Base-by-base conservation (phyloP, 2,797 vertebrate species). In the Coregonus ussuriensis region DNA sequence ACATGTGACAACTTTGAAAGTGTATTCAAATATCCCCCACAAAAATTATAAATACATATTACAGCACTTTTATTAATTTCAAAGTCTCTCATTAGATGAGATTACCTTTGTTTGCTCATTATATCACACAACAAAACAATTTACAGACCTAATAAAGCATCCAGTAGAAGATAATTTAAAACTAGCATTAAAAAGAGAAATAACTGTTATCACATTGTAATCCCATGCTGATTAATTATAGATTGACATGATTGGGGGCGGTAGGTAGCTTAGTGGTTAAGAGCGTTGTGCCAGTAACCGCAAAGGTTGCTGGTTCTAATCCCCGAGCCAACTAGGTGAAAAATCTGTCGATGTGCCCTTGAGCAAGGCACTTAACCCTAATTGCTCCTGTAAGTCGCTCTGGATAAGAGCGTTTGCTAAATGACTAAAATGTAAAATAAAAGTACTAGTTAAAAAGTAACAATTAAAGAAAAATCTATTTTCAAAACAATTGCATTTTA, bases 21-120 rank as follows among this genome's bases (percentile, higher is more conserved):
- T 67, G 21, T 41, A 25, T 25, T 25, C 25, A 78, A 89, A 87
- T 91, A 85, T 87, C 87, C 41, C 41, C 31, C 9, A 2, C 9
- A 3, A 47, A 33, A 33, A 33, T 2, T 33, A 2, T 33, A 33
- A 2, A 25, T 25, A 25, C 31, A 29, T 41, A 81, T 75, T 59
- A 47, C 4, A 65, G 59, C 59, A 63, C 59, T 25, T 63, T 74
- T 21, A 16, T 67, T 72, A 13, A 15, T 33, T 68, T 53, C 29
- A 68, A 31, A 54, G 14, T 54, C 56, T 75, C 72, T 4, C 31
- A 74, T n/a, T 63, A 52, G 31, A 68, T 74, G 18, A 71, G 14
- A 53, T 67, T 79, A 4, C 75, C 59, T 51, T 65, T 9, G 54
- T 74, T 75, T 7, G 47, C 1, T 37, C 68, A 51, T 41, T 21